Conservation (phyloP, 2,113 vertebrate genomes). For the Myotis yumanensis region DNA sequence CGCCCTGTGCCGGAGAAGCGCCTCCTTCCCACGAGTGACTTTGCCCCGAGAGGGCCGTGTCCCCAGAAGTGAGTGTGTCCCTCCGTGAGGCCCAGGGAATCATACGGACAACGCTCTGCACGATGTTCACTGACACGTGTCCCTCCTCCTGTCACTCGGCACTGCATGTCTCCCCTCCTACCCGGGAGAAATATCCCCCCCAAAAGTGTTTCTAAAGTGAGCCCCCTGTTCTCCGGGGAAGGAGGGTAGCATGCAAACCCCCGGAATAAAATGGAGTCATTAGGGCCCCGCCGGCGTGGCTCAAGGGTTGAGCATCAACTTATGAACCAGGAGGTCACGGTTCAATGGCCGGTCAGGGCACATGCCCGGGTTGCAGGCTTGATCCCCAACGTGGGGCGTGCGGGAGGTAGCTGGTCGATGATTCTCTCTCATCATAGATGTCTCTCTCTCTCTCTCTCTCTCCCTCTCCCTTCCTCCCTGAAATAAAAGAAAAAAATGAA, state of each 20-base stretch:
- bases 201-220: neutral
- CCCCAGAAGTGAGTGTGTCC: neutral
- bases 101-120: neutral
- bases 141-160: neutral
- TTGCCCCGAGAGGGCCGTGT: too few relatives aligned
- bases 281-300: neutral
- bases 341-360: too few relatives aligned
- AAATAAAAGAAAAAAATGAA: too few relatives aligned
- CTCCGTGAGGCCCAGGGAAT: neutral
- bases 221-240: neutral
- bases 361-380: too few relatives aligned
- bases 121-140: neutral
- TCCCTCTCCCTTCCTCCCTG: too few relatives aligned
- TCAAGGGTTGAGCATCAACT: too few relatives aligned
- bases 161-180: neutral
- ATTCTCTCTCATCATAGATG: too few relatives aligned
- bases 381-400: too few relatives aligned
- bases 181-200: neutral
- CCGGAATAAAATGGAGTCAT: conserved; percentile 3
- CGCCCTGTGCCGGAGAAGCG: neutral
- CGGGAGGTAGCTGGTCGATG: too few relatives aligned
- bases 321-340: too few relatives aligned
- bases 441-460: too few relatives aligned
- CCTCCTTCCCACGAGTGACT: neutral
- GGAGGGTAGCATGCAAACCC: neutral